phyloP scores from a whole-genome alignment of 2,888 invertebrate genomes.

The Drosophila niveifrons region DNA sequence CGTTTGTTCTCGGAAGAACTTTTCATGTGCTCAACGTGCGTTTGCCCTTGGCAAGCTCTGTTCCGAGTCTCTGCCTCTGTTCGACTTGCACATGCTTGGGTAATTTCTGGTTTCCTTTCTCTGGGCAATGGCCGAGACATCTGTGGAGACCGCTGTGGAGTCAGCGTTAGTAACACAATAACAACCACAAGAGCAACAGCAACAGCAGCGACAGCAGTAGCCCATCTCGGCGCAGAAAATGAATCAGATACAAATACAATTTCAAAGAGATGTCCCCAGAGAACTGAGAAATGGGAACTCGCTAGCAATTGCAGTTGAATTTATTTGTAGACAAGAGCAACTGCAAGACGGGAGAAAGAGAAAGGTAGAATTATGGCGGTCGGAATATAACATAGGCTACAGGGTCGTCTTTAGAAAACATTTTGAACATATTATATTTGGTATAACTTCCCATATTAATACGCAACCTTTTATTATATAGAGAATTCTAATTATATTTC shows the following conservation, averaged over 20 bases:
- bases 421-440: not conserved
- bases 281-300: conserved; percentile 9
- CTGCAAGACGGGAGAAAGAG: conserved; percentile 8
- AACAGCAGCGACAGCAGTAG: conserved; percentile 12
- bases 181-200: not conserved
- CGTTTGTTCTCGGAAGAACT: conserved; percentile 63
- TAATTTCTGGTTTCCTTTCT: conserved; percentile 63
- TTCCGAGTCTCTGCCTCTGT: conserved; percentile 23
- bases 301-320: conserved; percentile 46
- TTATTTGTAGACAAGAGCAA: conserved; percentile 52
- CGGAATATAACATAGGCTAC: not conserved
- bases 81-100: conserved; percentile 54
- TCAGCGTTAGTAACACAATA: conserved; percentile 23
- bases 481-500: too few species aligned
- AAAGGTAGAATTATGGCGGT: too few species aligned
- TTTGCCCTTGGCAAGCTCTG: conserved; percentile 21
- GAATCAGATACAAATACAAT: conserved; percentile 46
- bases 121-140: conserved; percentile 37
- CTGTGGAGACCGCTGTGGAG: conserved; percentile 35
- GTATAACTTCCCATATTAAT: too few species aligned
- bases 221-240: not conserved
- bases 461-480: too few species aligned
- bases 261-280: conserved; percentile 49
- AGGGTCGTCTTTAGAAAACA: not conserved
- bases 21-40: conserved; percentile 59